A percentile compares a stretch with the other conserved stretches of the same genome.
phyloP scores from a whole-genome alignment of 2,888 invertebrate species.

The Campaea margaritaria region DNA sequence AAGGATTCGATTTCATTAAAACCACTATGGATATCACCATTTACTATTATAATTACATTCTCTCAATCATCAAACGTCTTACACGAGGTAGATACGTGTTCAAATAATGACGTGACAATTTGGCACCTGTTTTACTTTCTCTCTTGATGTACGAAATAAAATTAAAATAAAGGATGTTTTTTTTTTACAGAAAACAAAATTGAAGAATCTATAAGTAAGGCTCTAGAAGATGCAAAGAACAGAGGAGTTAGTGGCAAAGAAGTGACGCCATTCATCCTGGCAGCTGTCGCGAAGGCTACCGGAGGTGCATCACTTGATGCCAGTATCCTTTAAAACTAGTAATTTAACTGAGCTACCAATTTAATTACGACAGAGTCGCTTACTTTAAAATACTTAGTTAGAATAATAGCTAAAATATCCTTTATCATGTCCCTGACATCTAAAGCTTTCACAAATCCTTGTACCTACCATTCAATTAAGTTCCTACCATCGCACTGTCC shows the following conservation, averaged over 20 bases:
- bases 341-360: not conserved
- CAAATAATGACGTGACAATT: not conserved
- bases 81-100: not conserved
- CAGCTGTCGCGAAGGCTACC: constrained; percentile 91
- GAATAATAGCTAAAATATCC: not conserved
- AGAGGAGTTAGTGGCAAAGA: constrained; percentile 91
- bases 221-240: constrained; percentile 86
- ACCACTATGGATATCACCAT: not conserved
- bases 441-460: constrained; percentile 12
- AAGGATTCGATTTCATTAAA: no score
- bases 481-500: constrained; percentile 11
- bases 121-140: not conserved
- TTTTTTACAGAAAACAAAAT: constrained; percentile 79
- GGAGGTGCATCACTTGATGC: constrained; percentile 92
- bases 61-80: not conserved
- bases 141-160: not conserved
- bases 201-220: constrained; percentile 89
- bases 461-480: constrained; percentile 17
- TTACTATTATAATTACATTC: not conserved
- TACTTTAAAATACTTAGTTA: constrained; percentile 1
- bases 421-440: not conserved
- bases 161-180: not conserved
- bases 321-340: constrained; percentile 88
- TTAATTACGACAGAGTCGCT: not conserved
- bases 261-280: constrained; percentile 96